phyloP scores from a whole-genome alignment of 1,140 invertebrate species.

The Drosophila elegans region DNA sequence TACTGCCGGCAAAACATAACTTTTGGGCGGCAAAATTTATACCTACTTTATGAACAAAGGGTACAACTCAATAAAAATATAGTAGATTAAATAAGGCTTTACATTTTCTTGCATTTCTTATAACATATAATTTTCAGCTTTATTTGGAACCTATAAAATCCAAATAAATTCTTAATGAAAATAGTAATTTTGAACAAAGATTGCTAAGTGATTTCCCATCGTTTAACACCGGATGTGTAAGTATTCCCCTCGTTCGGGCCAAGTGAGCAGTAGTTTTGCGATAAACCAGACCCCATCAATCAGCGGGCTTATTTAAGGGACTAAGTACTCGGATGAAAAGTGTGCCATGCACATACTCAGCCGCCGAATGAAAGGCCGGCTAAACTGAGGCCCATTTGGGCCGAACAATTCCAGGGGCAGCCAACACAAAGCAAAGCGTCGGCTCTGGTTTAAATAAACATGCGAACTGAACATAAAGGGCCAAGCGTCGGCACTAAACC shows the following conservation, averaged over 20 bases:
- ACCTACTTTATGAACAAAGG: too few relatives aligned
- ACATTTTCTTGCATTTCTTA: too few relatives aligned
- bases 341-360: slow-evolving; percentile 28
- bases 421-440: slow-evolving; percentile 36
- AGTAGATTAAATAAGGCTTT: too few relatives aligned
- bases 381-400: slow-evolving; percentile 70
- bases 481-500: slow-evolving; percentile 51
- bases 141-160: too few relatives aligned
- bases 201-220: too few relatives aligned
- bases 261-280: neutral
- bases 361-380: slow-evolving; percentile 38
- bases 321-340: slow-evolving; percentile 17
- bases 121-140: too few relatives aligned
- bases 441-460: slow-evolving; percentile 74
- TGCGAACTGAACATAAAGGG: slow-evolving; percentile 38
- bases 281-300: slow-evolving; percentile 26
- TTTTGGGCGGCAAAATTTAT: too few relatives aligned
- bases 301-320: slow-evolving; percentile 31
- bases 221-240: too few relatives aligned
- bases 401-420: slow-evolving; percentile 53
- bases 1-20: neutral
- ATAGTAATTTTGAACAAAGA: neutral
- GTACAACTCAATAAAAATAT: too few relatives aligned
- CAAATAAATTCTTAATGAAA: too few relatives aligned
- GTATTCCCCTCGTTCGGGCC: neutral